phyloP scores from a whole-genome alignment of 1,140 invertebrate species.

The Drosophila lowei region DNA sequence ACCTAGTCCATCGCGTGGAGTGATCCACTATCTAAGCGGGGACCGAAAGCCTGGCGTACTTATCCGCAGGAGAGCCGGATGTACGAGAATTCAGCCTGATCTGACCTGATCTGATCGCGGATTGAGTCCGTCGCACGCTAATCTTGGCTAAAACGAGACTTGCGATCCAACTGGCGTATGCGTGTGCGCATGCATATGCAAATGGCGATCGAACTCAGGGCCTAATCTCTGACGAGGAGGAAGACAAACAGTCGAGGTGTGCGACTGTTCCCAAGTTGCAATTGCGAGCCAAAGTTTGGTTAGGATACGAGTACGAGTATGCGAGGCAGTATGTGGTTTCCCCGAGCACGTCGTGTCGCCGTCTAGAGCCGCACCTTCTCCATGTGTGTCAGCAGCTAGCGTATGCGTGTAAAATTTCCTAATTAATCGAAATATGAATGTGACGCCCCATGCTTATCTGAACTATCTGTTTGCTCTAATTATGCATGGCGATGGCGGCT shows the following conservation, averaged over 20 bases:
- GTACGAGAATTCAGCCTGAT: no score
- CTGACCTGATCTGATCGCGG: conserved; percentile 1
- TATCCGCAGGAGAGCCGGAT: no score
- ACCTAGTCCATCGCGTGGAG: no score
- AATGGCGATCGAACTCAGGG: conserved; percentile 15
- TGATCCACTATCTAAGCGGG: no score
- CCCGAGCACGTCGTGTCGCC: conserved; percentile 39
- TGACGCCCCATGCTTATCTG: conserved; percentile 57
- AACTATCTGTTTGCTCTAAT: conserved; percentile 46
- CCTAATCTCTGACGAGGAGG: conserved; percentile 43
- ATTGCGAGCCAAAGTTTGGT: conserved; percentile 45
- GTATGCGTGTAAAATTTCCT: conserved; percentile 47
- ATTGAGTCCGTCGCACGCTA: not conserved
- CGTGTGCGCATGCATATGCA: no score
- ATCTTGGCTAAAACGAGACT: not conserved
- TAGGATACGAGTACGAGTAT: conserved; percentile 32
- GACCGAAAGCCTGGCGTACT: no score
- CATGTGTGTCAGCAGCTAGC: conserved; percentile 24
- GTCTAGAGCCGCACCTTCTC: conserved; percentile 30
- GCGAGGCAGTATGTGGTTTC: conserved; percentile 42
- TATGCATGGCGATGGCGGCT: conserved; percentile 22
- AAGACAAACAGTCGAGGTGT: conserved; percentile 36
- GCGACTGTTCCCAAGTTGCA: conserved; percentile 4
- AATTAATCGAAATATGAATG: conserved; percentile 69
- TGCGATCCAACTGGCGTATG: conserved; percentile 8